Conservation (phyloP, 2,113 vertebrate genomes). For the Setophaga kirtlandii region DNA sequence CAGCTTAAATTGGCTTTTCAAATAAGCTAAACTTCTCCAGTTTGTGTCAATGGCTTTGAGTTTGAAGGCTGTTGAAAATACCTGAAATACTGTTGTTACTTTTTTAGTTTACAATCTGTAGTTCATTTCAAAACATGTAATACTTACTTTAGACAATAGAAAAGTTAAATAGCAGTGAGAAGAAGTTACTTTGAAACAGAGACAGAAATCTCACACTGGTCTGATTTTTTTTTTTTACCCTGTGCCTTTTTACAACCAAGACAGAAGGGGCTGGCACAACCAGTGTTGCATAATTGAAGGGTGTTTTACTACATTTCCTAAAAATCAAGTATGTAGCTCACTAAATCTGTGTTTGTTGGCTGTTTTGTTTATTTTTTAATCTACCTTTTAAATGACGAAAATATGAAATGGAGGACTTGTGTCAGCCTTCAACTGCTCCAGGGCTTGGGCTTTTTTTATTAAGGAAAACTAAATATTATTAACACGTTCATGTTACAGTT, state of each 20-base stretch:
- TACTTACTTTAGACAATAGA: not conserved
- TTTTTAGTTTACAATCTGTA: not conserved
- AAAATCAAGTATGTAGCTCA: not conserved
- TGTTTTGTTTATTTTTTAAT: not conserved
- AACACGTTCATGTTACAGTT: not conserved
- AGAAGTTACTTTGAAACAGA: not conserved
- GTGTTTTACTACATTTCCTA: not conserved
- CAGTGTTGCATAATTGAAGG: not conserved
- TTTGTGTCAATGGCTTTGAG: not conserved
- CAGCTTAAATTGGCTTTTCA: not conserved
- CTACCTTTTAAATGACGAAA: constrained; percentile 9
- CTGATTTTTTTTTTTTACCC: not conserved
- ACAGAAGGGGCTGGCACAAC: not conserved
- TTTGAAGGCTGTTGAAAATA: not conserved
- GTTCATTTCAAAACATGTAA: not conserved
- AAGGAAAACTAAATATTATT: not conserved
- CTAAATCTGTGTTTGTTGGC: not conserved
- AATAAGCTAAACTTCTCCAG: not conserved
- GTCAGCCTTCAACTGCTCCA: not conserved
- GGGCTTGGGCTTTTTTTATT: constrained; percentile 31
- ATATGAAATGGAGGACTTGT: not conserved
- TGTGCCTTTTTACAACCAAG: not conserved
- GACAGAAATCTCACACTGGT: not conserved
- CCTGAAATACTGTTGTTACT: not conserved
- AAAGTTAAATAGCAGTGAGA: not conserved